Percentiles rank a stretch among this genome's conserved stretches.
These are phyloP conservation scores for Junco hyemalis DNA, from an alignment of 2,113 vertebrate genomes.

Conservation along the genomic window DNA sequence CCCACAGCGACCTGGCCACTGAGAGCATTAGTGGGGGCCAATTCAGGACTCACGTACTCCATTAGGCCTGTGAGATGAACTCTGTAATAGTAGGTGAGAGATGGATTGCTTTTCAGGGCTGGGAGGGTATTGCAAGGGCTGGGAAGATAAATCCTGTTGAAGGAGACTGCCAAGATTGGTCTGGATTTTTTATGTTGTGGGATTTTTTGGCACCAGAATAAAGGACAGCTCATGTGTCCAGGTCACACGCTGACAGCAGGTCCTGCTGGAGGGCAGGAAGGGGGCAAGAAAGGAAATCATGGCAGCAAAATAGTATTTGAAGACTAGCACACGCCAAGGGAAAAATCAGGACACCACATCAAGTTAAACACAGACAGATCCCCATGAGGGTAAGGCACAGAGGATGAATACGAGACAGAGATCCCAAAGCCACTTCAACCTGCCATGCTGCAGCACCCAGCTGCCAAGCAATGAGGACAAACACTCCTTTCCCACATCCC, in stretches of 20 bases:
- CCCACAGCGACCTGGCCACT: conserved; percentile 26
- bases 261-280: not conserved
- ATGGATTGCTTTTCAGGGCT: not conserved
- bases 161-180: not conserved
- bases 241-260: accelerated
- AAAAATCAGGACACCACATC: not conserved
- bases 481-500: not conserved
- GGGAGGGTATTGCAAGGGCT: not conserved
- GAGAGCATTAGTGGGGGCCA: conserved; percentile 56
- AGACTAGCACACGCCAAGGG: not conserved
- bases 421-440: not conserved
- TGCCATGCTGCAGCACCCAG: not conserved
- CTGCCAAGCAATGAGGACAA: not conserved
- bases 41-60: conserved; percentile 43
- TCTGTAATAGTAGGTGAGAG: conserved; percentile 45
- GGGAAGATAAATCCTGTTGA: not conserved
- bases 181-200: not conserved
- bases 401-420: not conserved
- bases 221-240: not conserved
- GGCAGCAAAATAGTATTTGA: not conserved
- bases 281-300: not conserved
- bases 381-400: not conserved
- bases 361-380: not conserved
- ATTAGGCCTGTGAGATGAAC: conserved; percentile 63
- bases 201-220: not conserved